phyloP scores from a whole-genome alignment of 2,113 vertebrate species.

The Pygoscelis antarcticus region DNA sequence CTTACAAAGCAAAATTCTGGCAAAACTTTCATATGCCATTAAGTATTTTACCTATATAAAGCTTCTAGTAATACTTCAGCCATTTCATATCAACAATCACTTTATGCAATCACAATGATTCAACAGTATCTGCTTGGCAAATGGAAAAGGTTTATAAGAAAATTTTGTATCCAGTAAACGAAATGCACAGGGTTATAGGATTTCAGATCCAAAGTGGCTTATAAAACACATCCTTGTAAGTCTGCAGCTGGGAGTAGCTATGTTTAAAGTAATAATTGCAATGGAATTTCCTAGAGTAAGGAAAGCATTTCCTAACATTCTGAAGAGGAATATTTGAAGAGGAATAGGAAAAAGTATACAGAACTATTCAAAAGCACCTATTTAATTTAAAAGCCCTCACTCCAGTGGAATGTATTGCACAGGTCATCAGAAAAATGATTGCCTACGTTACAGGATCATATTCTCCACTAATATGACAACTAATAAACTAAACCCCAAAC shows the following conservation, averaged over 20 bases:
- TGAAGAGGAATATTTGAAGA: background rate
- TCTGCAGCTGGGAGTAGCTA: background rate
- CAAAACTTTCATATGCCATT: background rate
- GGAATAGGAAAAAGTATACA: background rate
- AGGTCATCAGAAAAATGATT: background rate
- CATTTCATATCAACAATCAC: background rate
- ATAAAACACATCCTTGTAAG: background rate
- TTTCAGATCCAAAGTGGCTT: background rate
- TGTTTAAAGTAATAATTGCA: background rate
- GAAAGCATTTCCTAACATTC: background rate
- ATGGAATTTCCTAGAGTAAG: background rate
- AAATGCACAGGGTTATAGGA: background rate
- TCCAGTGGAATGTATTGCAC: background rate
- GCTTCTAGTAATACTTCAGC: background rate
- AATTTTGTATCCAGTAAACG: background rate
- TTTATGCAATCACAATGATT: background rate
- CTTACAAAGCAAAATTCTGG: background rate
- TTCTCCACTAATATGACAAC: background rate
- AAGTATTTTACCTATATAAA: background rate
- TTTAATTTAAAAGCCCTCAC: background rate
- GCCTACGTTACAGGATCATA: background rate
- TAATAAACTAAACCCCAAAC: background rate
- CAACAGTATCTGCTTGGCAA: background rate
- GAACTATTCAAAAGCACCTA: background rate
- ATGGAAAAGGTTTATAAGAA: background rate